These are phyloP conservation scores for Apogon talboti DNA, from an alignment of 2,797 vertebrate genomes.

Conservation along the genomic window DNA sequence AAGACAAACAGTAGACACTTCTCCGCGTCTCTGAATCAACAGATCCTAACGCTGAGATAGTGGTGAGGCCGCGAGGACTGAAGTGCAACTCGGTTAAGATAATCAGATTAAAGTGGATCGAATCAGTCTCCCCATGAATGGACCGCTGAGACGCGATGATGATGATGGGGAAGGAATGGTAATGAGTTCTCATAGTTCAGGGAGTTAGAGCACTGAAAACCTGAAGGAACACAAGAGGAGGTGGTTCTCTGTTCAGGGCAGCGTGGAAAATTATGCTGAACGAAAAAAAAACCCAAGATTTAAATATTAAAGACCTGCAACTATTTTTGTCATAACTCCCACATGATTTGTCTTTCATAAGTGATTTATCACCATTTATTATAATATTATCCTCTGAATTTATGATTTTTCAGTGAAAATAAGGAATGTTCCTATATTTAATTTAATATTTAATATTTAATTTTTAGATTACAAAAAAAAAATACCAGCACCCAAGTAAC, in stretches of 20 bases:
- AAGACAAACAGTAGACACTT: constrained; percentile 11
- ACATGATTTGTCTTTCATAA: no score
- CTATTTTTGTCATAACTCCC: no score
- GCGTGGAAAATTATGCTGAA: no score
- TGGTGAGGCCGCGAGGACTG: background rate
- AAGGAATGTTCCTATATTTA: no score
- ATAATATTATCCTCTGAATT: no score
- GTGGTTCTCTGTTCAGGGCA: background rate
- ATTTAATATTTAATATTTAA: no score
- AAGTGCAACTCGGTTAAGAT: constrained; percentile 34
- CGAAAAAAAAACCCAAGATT: no score
- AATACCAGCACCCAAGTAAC: no score
- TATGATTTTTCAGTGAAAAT: no score
- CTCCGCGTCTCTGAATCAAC: constrained; percentile 5
- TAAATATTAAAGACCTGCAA: no score
- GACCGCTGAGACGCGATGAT: constrained; percentile 30
- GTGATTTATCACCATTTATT: no score
- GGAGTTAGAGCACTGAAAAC: constrained; percentile 18
- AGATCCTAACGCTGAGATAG: constrained; percentile 15
- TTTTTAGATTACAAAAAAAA: no score
- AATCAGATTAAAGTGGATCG: constrained; percentile 66
- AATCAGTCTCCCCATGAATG: constrained; percentile 65
- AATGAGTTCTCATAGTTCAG: constrained; percentile 58
- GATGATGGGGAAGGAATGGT: constrained; percentile 57
- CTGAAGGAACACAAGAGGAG: constrained; percentile 16